phyloP scores from a whole-genome alignment of 2,797 vertebrate species.

The Sebastolobus alascanus region DNA sequence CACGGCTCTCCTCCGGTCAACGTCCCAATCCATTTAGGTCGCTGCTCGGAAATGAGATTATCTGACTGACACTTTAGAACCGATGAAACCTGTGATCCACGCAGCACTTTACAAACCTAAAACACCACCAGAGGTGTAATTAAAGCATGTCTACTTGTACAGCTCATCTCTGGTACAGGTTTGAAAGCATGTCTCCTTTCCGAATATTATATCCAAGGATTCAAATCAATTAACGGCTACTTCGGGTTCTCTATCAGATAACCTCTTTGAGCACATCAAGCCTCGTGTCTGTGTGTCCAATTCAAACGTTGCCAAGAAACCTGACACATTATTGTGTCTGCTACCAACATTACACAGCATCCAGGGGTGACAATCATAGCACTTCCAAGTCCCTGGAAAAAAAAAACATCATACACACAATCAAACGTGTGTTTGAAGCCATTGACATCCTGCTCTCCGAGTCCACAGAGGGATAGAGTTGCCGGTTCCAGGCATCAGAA shows the following conservation, averaged over 20 bases:
- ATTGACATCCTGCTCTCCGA: slow-evolving; percentile 82
- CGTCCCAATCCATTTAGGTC: slow-evolving; percentile 70
- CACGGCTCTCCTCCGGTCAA: slow-evolving; percentile 64
- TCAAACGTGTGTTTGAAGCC: slow-evolving; percentile 76
- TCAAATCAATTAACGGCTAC: slow-evolving; percentile 14
- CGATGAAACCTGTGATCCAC: slow-evolving; percentile 50
- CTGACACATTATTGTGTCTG: slow-evolving; percentile 42
- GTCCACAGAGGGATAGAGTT: slow-evolving; percentile 79
- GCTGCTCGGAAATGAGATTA: slow-evolving; percentile 77
- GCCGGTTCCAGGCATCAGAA: slow-evolving; percentile 81
- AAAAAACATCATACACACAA: slow-evolving; percentile 71
- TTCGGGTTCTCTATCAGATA: slow-evolving; percentile 44
- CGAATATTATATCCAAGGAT: slow-evolving; percentile 24
- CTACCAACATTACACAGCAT: slow-evolving; percentile 32
- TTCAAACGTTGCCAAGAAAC: slow-evolving; percentile 58
- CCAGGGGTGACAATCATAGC: slow-evolving; percentile 72
- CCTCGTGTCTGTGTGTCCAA: slow-evolving; percentile 25
- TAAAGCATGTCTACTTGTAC: slow-evolving; percentile 22
- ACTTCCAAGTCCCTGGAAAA: slow-evolving; percentile 59
- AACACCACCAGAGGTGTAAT: slow-evolving; percentile 61
- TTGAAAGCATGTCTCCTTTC: slow-evolving; percentile 1
- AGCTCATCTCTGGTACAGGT: slow-evolving; percentile 3
- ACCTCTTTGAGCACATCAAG: slow-evolving; percentile 37
- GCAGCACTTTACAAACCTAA: slow-evolving; percentile 43
- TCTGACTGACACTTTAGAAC: slow-evolving; percentile 69